Conservation (phyloP, 1,140 invertebrate genomes). For the Aleiodes sp. region DNA sequence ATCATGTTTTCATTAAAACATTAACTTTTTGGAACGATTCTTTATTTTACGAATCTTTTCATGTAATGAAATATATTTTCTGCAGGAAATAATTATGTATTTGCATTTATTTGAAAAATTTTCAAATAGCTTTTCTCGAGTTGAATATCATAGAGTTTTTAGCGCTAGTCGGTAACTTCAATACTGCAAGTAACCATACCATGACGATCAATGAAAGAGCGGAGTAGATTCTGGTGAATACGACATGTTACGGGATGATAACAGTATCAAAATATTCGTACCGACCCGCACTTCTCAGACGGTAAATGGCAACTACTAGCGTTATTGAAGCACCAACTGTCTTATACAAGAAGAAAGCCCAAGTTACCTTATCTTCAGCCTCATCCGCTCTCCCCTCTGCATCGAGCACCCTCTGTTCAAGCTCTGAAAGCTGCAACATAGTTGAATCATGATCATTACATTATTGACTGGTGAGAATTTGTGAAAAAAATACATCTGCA, state of each 20-base stretch:
- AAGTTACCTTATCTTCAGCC: constrained; percentile 89
- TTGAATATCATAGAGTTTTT: too few species aligned
- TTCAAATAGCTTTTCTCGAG: too few species aligned
- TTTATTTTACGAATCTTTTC: too few species aligned
- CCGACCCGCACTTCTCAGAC: neutral
- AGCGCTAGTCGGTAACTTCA: neutral
- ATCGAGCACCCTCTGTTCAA: constrained; percentile 89
- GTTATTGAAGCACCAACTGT: too few species aligned
- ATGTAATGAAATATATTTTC: too few species aligned
- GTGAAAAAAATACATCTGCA: too few species aligned
- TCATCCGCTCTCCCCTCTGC: constrained; percentile 89
- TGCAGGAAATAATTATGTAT: too few species aligned
- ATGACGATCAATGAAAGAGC: neutral
- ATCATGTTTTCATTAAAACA: too few species aligned
- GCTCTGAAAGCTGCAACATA: constrained; percentile 88
- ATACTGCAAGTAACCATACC: neutral
- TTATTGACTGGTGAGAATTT: too few species aligned
- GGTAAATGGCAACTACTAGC: neutral
- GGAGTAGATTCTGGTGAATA: neutral
- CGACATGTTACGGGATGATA: neutral
- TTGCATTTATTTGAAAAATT: too few species aligned
- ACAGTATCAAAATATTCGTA: neutral
- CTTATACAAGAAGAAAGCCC: neutral
- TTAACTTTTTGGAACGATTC: too few species aligned
- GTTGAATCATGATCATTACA: too few species aligned